Evolutionary conservation across 1,140 invertebrate species (phyloP).

Genomic region (Psilanteris sp.): DNA sequence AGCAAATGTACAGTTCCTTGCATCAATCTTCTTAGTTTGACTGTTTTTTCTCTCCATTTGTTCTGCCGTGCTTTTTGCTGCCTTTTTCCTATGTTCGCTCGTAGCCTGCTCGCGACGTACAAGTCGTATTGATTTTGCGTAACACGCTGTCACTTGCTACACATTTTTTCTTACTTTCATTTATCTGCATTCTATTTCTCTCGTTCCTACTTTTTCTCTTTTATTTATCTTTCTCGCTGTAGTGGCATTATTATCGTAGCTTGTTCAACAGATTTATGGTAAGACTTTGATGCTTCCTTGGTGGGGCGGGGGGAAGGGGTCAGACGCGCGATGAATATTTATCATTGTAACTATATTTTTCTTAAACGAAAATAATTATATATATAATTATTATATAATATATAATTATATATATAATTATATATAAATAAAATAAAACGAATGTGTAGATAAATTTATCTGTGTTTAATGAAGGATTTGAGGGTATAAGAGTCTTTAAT

Average conservation of each 20-base stretch:
- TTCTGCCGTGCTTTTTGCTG: not conserved
- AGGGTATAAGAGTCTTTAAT: no score
- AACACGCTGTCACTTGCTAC: constrained; percentile 15
- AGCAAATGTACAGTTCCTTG: constrained; percentile 7
- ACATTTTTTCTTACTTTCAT: not conserved
- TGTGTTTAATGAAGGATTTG: no score
- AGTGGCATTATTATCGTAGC: constrained; percentile 1
- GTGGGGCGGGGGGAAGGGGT: no score
- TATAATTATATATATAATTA: no score
- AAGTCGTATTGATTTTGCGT: constrained; percentile 33
- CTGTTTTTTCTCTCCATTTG: constrained; percentile 8
- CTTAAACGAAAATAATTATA: not conserved
- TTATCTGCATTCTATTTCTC: not conserved
- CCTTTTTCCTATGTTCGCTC: not conserved
- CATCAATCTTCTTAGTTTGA: constrained; percentile 17
- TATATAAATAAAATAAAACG: no score
- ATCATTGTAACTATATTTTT: constrained; percentile 1
- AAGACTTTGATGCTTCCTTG: constrained; percentile 2
- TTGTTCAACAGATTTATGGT: constrained; percentile 11
- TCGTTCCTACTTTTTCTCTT: not conserved
- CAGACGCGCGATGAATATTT: constrained; percentile 1
- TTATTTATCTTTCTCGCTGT: not conserved
- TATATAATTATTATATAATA: no score
- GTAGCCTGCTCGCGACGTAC: constrained; percentile 4
- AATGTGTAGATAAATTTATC: no score